phyloP scores from a whole-genome alignment of 2,888 invertebrate genomes.

The Melanostoma mellinum region DNA sequence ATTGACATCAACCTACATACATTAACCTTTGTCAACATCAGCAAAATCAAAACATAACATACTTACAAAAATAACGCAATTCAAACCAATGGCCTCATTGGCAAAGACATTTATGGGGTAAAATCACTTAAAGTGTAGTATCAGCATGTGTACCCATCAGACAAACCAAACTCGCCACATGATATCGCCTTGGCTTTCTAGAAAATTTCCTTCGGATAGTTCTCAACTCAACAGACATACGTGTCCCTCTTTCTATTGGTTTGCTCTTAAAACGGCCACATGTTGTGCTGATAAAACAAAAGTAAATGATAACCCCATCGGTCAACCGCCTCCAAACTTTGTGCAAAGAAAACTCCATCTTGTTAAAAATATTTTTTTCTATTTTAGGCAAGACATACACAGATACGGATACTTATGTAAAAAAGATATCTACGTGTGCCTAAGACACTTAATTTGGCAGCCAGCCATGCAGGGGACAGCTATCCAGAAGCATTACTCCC shows the following conservation, averaged over 20 bases:
- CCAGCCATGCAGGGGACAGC: slow-evolving; percentile 37
- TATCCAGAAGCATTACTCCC: slow-evolving; percentile 6
- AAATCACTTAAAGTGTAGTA: too few species aligned
- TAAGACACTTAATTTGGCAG: slow-evolving; percentile 60
- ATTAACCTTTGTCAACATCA: too few species aligned
- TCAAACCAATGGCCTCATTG: too few species aligned
- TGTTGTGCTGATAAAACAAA: slow-evolving; percentile 7
- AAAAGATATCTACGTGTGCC: slow-evolving; percentile 34
- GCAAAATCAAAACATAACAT: too few species aligned
- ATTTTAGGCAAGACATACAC: slow-evolving; percentile 40
- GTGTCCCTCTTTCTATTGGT: slow-evolving; percentile 35
- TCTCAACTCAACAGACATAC: slow-evolving; percentile 1
- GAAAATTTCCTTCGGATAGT: slow-evolving; percentile 11
- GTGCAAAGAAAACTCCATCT: slow-evolving; percentile 12
- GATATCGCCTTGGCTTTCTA: slow-evolving; percentile 15
- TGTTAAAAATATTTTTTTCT: slow-evolving; percentile 62
- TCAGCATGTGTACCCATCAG: neutral
- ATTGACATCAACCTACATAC: too few species aligned
- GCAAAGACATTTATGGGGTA: too few species aligned
- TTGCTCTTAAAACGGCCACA: neutral
- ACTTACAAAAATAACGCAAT: too few species aligned
- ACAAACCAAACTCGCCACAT: slow-evolving; percentile 26
- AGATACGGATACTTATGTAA: slow-evolving; percentile 35
- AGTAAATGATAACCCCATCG: slow-evolving; percentile 50
- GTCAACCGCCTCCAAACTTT: slow-evolving; percentile 20